These are phyloP conservation scores for Vulpes lagopus DNA, from an alignment of 2,113 vertebrate species.

Conservation along the genomic window DNA sequence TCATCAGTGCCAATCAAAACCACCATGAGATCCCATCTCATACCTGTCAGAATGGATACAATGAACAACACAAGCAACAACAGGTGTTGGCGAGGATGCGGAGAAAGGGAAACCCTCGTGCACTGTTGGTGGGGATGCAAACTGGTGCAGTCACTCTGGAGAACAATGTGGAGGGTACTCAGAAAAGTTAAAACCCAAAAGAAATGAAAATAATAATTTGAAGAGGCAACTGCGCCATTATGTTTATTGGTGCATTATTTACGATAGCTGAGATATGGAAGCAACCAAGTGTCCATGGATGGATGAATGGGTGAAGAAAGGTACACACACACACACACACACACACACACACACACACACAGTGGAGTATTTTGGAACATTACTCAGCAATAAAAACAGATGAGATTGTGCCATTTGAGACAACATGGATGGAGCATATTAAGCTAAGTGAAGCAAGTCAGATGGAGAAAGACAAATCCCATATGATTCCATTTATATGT, in stretches of 20 bases:
- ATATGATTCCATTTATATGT: not conserved
- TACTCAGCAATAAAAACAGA: not conserved
- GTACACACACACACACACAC: not conserved
- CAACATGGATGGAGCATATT: not conserved
- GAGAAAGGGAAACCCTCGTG: rapidly evolving
- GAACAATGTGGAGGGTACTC: not conserved
- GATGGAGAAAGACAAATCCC: not conserved
- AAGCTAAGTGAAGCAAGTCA: not conserved
- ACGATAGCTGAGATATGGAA: not conserved
- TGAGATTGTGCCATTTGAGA: not conserved
- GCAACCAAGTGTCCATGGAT: not conserved
- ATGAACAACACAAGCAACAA: not conserved
- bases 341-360: not conserved
- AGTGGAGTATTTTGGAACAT: not conserved
- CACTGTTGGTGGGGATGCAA: not conserved
- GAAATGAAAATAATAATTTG: not conserved
- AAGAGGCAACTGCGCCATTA: not conserved
- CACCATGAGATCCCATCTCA: not conserved
- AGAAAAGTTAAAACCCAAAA: not conserved
- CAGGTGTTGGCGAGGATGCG: not conserved
- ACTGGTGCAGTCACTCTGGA: not conserved
- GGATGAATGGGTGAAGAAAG: not conserved
- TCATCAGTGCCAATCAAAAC: not conserved
- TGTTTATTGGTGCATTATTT: not conserved
- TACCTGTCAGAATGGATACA: not conserved